A percentile compares a stretch with the other conserved stretches of the same genome.
These are phyloP conservation scores for Catajapyx aquilonaris DNA, from an alignment of 1,140 invertebrate species.

Conservation along the genomic window DNA sequence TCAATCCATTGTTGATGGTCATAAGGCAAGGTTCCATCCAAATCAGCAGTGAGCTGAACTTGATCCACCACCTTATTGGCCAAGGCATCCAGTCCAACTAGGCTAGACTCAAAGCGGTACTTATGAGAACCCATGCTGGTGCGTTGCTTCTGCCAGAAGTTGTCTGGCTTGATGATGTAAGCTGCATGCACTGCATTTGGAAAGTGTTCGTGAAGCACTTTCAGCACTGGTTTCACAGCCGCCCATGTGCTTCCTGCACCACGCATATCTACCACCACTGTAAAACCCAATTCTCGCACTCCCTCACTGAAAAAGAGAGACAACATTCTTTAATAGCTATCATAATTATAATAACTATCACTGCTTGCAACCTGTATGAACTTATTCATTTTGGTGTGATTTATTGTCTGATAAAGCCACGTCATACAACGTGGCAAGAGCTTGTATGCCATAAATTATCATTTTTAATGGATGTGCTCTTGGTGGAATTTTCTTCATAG, in stretches of 20 bases:
- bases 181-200: slow-evolving; percentile 67
- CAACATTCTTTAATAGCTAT: no score
- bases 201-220: slow-evolving; percentile 90
- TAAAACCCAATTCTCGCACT: slow-evolving; percentile 69
- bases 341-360: no score
- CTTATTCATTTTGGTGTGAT: no score
- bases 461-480: no score
- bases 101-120: slow-evolving; percentile 94
- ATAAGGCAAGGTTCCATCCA: slow-evolving; percentile 83
- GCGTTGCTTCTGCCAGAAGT: slow-evolving; percentile 98
- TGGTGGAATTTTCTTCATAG: no score
- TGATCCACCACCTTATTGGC: slow-evolving; percentile 79
- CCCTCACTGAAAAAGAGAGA: slow-evolving; percentile 56
- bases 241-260: slow-evolving; percentile 77
- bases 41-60: slow-evolving; percentile 72
- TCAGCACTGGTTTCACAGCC: slow-evolving; percentile 88
- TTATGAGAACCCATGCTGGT: slow-evolving; percentile 90
- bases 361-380: no score
- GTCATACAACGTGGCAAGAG: no score
- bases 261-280: slow-evolving; percentile 89
- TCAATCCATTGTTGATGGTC: slow-evolving; percentile 95
- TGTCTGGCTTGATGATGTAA: slow-evolving; percentile 94
- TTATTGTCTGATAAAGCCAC: no score
- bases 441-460: no score
- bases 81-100: slow-evolving; percentile 85